These are phyloP conservation scores for Recurvirostra avosetta DNA, from an alignment of 2,113 vertebrate genomes.

Conservation along the genomic window DNA sequence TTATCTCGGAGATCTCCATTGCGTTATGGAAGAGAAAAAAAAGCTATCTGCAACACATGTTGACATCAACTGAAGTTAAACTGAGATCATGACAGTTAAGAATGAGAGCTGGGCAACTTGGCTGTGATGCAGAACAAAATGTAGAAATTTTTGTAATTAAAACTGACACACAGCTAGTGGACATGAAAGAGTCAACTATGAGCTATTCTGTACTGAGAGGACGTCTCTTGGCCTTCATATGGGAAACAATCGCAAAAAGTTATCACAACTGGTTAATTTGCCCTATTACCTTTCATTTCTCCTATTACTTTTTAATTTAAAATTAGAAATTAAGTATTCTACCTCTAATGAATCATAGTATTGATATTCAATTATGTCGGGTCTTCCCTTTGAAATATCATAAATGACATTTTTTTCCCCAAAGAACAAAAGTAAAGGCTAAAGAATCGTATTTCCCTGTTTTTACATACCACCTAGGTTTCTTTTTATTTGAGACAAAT, in stretches of 20 bases:
- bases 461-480: neutral
- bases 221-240: neutral
- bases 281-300: neutral
- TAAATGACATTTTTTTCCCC: neutral
- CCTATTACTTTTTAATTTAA: neutral
- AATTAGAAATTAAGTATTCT: neutral
- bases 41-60: neutral
- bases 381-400: neutral
- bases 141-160: neutral
- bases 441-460: neutral
- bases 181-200: neutral
- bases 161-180: neutral
- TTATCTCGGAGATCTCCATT: neutral
- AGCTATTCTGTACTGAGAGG: neutral
- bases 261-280: neutral
- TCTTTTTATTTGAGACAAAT: neutral
- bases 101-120: neutral
- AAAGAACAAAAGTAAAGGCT: neutral
- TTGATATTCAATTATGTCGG: neutral
- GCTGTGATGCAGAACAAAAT: neutral
- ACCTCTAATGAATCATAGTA: neutral
- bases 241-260: neutral
- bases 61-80: neutral
- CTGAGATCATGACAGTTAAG: neutral
- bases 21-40: neutral